Evolutionary conservation across 2,888 invertebrate species (phyloP), one percentile per base, ranked within the genome.

Genomic region (Fragum sueziense): DNA sequence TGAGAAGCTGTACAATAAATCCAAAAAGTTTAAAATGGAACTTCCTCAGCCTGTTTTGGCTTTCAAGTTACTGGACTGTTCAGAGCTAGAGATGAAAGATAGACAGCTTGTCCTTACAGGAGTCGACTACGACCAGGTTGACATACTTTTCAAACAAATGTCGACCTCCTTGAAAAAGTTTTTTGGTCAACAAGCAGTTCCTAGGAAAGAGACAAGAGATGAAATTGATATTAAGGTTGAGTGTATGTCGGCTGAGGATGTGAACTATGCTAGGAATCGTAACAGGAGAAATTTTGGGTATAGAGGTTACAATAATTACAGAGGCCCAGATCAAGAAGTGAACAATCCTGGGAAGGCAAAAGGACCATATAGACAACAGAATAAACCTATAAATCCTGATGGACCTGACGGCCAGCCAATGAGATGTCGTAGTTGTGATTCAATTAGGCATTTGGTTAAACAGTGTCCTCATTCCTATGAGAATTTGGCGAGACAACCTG

Each of bases 401-500:
- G 74, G 73, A 57, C 52, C 76, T 67, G 73, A 82, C 76, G 74
- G 77, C 25, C 33, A 69, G 29, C 79, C 79, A 14, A 74, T 75
- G 14, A 62, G 74, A 2, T 74, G 68, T 54, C 61, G 59, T 6
- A 77, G 74, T 34, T 82, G 79, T 73, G 76, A 79, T 37, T 82
- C 79, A 52, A 37, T 82, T 41, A 41, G 77, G 61, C 79, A 82
- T 76, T 34, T 76, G 7, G 69, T 76, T 14, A 72, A 71, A 33
- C 69, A 74, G 22, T 78, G 75, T 77, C 81, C 81, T 17, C 71
- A 81, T 67, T 74, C 71, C 9, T 82, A 81, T 74, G 80, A 79
- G 65, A 79, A 70, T 47, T 61, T 79, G 34, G 17, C 47, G 17
- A 78, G 59, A 34, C 54, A 57, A 47, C 25, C 22, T 47, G 70